phyloP scores from a whole-genome alignment of 2,888 invertebrate species.

The Cartodere bifasciata region DNA sequence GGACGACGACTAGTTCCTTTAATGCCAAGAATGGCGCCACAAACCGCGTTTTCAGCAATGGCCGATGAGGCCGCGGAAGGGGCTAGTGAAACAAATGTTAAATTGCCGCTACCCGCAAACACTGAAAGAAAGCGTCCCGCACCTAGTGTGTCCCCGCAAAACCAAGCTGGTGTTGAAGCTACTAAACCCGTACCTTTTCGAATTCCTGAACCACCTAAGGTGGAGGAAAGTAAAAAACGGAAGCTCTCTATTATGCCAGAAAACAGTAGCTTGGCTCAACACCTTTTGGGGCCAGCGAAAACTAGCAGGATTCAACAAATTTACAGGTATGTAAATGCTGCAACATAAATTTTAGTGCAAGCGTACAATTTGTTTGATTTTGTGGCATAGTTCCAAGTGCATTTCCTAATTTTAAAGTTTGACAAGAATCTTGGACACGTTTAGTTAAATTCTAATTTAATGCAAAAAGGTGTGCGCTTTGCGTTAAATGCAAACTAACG shows the following conservation, averaged over 20 bases:
- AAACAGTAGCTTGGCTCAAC: slow-evolving; percentile 29
- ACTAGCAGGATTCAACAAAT: slow-evolving; percentile 33
- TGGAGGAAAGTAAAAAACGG: slow-evolving; percentile 30
- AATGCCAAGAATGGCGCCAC: slow-evolving; percentile 71
- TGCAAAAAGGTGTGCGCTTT: too few species aligned
- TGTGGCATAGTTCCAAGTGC: too few species aligned
- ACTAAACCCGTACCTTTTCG: slow-evolving; percentile 25
- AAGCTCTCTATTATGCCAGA: slow-evolving; percentile 26
- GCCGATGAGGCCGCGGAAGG: slow-evolving; percentile 67
- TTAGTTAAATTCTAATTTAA: too few species aligned
- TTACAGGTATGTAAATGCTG: slow-evolving; percentile 29
- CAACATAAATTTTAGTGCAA: too few species aligned
- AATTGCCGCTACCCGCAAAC: slow-evolving; percentile 38
- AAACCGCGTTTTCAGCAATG: slow-evolving; percentile 70
- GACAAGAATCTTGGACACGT: too few species aligned
- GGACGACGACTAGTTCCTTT: slow-evolving; percentile 74
- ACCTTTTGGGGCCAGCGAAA: slow-evolving; percentile 30
- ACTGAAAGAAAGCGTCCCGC: slow-evolving; percentile 34
- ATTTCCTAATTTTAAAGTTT: too few species aligned
- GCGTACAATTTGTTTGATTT: too few species aligned
- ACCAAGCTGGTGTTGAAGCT: slow-evolving; percentile 16
- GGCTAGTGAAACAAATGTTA: slow-evolving; percentile 50
- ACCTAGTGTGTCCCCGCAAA: slow-evolving; percentile 19
- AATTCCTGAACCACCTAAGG: slow-evolving; percentile 31
- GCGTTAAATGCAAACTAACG: too few species aligned